phyloP scores from a whole-genome alignment of 2,888 invertebrate species.

The Agonopterix arenella region DNA sequence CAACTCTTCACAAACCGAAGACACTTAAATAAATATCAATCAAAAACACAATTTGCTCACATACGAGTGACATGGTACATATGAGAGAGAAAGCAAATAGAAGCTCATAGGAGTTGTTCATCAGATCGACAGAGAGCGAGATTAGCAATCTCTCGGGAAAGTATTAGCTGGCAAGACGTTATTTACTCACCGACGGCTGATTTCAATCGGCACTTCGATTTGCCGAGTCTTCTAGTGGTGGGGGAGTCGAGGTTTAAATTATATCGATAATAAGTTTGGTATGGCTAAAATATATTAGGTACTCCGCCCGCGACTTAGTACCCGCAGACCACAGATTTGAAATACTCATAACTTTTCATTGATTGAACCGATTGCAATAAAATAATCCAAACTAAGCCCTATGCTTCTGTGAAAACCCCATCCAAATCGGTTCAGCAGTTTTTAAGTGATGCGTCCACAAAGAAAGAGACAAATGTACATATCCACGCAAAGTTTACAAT shows the following conservation, averaged over 20 bases:
- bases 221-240: conserved; percentile 42
- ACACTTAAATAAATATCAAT: conserved; percentile 12
- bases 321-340: too few species aligned
- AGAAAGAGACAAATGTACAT: too few species aligned
- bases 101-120: conserved; percentile 27
- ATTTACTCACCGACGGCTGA: conserved; percentile 64
- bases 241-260: not conserved
- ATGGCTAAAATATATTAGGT: too few species aligned
- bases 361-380: too few species aligned
- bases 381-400: too few species aligned
- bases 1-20: conserved; percentile 5
- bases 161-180: conserved; percentile 66
- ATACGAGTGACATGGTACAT: not conserved
- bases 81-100: conserved; percentile 19
- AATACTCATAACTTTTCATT: too few species aligned
- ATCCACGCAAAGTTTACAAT: too few species aligned
- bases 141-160: conserved; percentile 67
- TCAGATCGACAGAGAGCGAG: conserved; percentile 34
- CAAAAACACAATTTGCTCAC: not conserved
- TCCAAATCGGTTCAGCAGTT: too few species aligned
- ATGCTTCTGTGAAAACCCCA: too few species aligned
- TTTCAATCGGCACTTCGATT: conserved; percentile 66
- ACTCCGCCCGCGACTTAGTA: too few species aligned
- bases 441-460: too few species aligned
- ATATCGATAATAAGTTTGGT: too few species aligned